Percentiles rank a stretch among this genome's conserved stretches.
Conservation (phyloP, 2,888 invertebrate species). For the Rhamphomyia laevipes region DNA sequence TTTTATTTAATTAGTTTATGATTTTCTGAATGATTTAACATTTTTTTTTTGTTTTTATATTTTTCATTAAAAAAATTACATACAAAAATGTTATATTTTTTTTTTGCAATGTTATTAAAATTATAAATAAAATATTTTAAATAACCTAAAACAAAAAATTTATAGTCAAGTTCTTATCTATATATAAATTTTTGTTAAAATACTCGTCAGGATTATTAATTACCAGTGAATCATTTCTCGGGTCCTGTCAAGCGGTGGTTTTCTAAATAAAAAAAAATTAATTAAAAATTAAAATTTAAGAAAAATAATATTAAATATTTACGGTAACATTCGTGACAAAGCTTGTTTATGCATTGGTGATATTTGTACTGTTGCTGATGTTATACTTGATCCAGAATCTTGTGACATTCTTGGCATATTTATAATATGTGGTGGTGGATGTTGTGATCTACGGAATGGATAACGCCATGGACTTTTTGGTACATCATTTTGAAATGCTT, state of each 20-base stretch:
- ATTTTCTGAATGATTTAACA: not conserved
- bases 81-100: not conserved
- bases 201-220: constrained; percentile 8
- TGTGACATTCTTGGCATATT: constrained; percentile 45
- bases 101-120: not conserved
- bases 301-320: constrained; percentile 6
- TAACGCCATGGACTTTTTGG: constrained; percentile 69
- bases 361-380: constrained; percentile 40
- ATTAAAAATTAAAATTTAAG: not conserved
- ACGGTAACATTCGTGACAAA: constrained; percentile 36
- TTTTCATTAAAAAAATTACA: not conserved
- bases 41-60: not conserved
- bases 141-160: not conserved
- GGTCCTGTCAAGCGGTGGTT: constrained; percentile 34
- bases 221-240: constrained; percentile 36
- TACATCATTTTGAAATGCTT: constrained; percentile 51
- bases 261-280: constrained; percentile 20
- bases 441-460: constrained; percentile 41
- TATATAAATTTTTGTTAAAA: not conserved
- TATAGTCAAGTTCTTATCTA: too few species aligned
- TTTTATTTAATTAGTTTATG: not conserved
- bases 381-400: constrained; percentile 49
- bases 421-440: constrained; percentile 28
- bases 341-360: constrained; percentile 35
- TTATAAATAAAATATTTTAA: not conserved